Conservation (phyloP, 2,113 vertebrate genomes). For the Kryptolebias marmoratus region DNA sequence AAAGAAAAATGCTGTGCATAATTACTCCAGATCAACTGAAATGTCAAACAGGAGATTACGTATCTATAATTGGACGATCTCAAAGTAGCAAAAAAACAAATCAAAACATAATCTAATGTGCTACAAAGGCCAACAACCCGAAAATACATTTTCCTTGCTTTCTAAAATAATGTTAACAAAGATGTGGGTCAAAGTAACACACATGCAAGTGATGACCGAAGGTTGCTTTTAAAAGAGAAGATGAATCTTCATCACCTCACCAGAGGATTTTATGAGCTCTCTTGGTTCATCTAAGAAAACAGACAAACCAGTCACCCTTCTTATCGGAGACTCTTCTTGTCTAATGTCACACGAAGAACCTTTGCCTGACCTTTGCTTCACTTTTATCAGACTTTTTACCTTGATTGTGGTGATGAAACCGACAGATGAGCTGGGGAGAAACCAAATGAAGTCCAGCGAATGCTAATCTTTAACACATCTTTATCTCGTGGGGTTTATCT, state of each 20-base stretch:
- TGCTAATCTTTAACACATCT: constrained; percentile 21
- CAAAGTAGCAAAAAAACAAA: neutral
- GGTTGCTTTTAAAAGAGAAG: neutral
- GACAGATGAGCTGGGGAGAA: neutral
- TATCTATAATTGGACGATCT: too few species aligned
- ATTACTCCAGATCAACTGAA: too few species aligned
- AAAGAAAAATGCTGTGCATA: too few species aligned
- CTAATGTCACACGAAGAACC: constrained; percentile 11
- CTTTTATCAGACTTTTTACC: constrained; percentile 54
- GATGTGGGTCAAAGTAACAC: neutral
- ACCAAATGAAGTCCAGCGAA: neutral
- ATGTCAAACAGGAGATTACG: too few species aligned
- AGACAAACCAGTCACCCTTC: neutral
- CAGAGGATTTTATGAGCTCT: neutral
- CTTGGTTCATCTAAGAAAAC: neutral
- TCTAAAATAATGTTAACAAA: neutral
- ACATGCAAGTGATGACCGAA: neutral
- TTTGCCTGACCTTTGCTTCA: constrained; percentile 46
- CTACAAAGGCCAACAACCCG: neutral
- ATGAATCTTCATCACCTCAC: neutral
- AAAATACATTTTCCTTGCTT: neutral
- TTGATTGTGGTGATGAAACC: constrained; percentile 20
- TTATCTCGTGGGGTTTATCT: constrained; percentile 9
- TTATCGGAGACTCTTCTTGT: constrained; percentile 30
- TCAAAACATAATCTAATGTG: neutral